A percentile compares a stretch with the other conserved stretches of the same genome.
phyloP scores from a whole-genome alignment of 2,797 vertebrate species.

The Enteromius treurensis region DNA sequence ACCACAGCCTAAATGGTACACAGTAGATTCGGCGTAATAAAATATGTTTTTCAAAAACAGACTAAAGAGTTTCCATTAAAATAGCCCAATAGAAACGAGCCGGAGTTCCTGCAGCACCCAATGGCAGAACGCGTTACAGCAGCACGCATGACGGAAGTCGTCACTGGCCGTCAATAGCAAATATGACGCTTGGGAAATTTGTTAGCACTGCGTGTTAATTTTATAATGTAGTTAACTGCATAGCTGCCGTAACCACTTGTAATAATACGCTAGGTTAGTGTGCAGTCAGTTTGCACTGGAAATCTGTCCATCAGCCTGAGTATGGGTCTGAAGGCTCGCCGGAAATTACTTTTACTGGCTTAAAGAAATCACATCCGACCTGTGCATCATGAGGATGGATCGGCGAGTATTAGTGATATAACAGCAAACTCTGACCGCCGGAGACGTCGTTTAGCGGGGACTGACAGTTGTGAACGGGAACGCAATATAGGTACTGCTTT shows the following conservation, averaged over 20 bases:
- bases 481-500: slow-evolving; percentile 6
- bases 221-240: background rate
- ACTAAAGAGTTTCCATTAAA: background rate
- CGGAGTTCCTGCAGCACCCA: background rate
- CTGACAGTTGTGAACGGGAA: background rate
- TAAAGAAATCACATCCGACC: slow-evolving; percentile 36
- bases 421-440: background rate
- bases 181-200: background rate
- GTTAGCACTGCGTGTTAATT: background rate
- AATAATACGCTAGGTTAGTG: background rate
- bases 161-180: background rate
- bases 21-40: background rate
- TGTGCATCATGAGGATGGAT: slow-evolving; percentile 40
- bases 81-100: background rate
- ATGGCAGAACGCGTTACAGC: slow-evolving; percentile 4
- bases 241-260: too few relatives aligned
- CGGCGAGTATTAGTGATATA: slow-evolving; percentile 6
- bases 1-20: background rate
- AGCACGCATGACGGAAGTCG: slow-evolving; percentile 17
- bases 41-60: background rate
- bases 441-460: background rate
- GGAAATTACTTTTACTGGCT: slow-evolving; percentile 48
- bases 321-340: background rate
- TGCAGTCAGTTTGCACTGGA: too few relatives aligned
- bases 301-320: background rate